Conservation (phyloP, 2,797 vertebrate species). For the Craterocephalus amniculus region DNA sequence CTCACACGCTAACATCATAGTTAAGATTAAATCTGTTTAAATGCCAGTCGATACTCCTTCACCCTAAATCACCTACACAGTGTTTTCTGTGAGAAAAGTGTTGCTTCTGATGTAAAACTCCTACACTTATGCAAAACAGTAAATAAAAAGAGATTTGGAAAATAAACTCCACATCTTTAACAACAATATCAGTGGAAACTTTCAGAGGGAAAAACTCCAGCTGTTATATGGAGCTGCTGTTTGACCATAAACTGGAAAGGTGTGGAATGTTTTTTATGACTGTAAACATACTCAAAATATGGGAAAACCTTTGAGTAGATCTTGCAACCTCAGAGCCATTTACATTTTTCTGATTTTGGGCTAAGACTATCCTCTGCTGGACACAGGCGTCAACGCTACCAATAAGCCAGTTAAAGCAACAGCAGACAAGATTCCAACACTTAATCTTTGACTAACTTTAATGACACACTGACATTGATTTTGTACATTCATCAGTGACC, state of each 20-base stretch:
- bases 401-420: not conserved
- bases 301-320: not conserved
- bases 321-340: rapidly evolving
- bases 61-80: slow-evolving; percentile 57
- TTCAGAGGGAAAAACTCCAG: not conserved
- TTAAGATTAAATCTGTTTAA: slow-evolving; percentile 15
- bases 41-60: slow-evolving; percentile 37
- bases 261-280: not conserved
- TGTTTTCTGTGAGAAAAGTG: slow-evolving; percentile 23
- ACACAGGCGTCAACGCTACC: not conserved
- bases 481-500: too few relatives aligned
- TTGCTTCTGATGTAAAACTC: slow-evolving; percentile 36
- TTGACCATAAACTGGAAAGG: not conserved
- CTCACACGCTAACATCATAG: slow-evolving; percentile 33
- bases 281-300: not conserved
- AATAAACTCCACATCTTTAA: not conserved
- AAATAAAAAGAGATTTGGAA: not conserved
- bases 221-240: too few relatives aligned
- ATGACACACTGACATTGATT: too few relatives aligned
- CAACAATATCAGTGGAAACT: not conserved
- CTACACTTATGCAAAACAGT: slow-evolving; percentile 15
- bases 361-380: slow-evolving; percentile 62
- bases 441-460: not conserved
- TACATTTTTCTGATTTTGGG: not conserved
- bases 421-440: too few relatives aligned